These are phyloP conservation scores for Equus przewalskii DNA, from an alignment of 2,113 vertebrate species.

Conservation along the genomic window DNA sequence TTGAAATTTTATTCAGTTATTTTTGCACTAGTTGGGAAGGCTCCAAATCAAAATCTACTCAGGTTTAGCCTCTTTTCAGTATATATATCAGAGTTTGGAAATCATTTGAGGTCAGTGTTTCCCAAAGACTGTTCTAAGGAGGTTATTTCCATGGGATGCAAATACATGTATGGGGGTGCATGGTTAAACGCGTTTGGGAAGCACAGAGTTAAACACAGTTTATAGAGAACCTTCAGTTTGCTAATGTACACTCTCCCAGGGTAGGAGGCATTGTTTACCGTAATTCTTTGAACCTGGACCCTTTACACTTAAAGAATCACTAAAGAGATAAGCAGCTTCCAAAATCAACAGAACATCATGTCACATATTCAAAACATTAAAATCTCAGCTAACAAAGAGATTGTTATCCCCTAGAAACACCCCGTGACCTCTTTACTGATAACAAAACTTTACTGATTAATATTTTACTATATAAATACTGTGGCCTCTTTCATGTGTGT, in stretches of 20 bases:
- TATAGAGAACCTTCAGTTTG: not conserved
- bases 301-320: not conserved
- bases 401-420: not conserved
- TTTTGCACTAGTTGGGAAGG: not conserved
- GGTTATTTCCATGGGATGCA: not conserved
- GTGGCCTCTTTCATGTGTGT: not conserved
- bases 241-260: not conserved
- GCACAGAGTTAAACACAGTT: not conserved
- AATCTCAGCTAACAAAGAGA: not conserved
- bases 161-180: not conserved
- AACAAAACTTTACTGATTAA: not conserved
- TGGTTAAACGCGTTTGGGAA: not conserved
- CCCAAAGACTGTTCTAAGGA: not conserved
- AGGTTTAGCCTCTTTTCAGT: not conserved
- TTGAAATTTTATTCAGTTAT: not conserved
- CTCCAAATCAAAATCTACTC: not conserved
- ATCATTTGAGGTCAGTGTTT: not conserved
- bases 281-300: not conserved
- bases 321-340: not conserved
- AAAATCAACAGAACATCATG: conserved; percentile 23
- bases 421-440: not conserved
- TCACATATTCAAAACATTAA: not conserved
- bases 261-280: not conserved
- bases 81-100: not conserved
- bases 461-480: not conserved